Conservation (phyloP, 2,113 vertebrate genomes). For the Sceloporus undulatus region DNA sequence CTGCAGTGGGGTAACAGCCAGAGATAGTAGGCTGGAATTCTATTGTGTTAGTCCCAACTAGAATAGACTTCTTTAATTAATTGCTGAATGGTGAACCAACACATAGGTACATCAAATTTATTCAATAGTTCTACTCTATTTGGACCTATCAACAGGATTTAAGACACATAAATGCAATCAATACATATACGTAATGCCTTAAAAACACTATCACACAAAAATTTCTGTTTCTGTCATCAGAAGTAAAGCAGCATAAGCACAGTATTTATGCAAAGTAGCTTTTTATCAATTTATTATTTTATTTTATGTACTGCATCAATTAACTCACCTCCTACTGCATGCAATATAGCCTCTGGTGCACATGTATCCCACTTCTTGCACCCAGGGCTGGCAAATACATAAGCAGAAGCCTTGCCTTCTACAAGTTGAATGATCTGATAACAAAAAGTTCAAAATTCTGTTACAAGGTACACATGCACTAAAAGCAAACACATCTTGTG, state of each 20-base stretch:
- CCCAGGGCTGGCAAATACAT: constrained; percentile 95
- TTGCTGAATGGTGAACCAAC: too few species aligned
- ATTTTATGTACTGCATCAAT: background rate
- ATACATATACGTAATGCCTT: background rate
- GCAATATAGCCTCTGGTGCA: constrained; percentile 93
- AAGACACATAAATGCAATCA: background rate
- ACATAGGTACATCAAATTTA: too few species aligned
- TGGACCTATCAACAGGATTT: background rate
- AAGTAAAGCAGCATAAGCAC: too few species aligned
- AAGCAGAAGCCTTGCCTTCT: constrained; percentile 96
- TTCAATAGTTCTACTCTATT: too few species aligned
- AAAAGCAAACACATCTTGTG: background rate
- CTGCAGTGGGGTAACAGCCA: too few species aligned
- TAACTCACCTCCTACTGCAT: constrained; percentile 90
- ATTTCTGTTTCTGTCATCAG: background rate
- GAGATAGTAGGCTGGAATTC: background rate
- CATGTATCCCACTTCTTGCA: constrained; percentile 99
- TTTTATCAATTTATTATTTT: background rate
- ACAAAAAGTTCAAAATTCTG: constrained; percentile 18
- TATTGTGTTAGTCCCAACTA: too few species aligned
- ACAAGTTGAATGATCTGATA: constrained; percentile 93
- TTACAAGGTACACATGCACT: background rate
- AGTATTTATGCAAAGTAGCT: too few species aligned
- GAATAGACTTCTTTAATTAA: too few species aligned
- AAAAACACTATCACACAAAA: background rate